Evolutionary conservation across 2,797 vertebrate genomes (phyloP).

Genomic region (Thalassophryne amazonica): DNA sequence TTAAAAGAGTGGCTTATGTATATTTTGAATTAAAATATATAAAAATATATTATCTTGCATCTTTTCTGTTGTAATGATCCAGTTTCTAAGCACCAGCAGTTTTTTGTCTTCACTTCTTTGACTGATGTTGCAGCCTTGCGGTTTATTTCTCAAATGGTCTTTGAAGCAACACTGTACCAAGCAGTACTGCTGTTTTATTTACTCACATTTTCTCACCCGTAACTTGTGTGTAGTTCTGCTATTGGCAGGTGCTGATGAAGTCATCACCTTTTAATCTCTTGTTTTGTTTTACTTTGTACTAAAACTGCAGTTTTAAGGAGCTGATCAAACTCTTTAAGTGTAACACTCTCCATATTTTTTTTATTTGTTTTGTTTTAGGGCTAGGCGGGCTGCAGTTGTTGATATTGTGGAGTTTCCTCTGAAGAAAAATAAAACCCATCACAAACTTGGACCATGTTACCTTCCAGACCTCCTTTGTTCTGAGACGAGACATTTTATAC

Average conservation of each 20-base stretch:
- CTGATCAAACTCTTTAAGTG: neutral
- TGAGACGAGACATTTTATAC: constrained; percentile 21
- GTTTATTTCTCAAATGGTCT: neutral
- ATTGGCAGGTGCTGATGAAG: neutral
- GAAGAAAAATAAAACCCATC: constrained; percentile 1
- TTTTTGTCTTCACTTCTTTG: neutral
- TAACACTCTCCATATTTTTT: neutral
- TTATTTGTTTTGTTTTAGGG: constrained; percentile 3
- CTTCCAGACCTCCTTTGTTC: constrained; percentile 15
- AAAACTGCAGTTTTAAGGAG: neutral
- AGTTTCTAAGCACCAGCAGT: neutral
- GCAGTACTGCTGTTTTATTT: neutral
- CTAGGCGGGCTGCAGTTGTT: neutral
- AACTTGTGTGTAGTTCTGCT: neutral
- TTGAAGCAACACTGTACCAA: neutral
- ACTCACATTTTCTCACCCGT: neutral
- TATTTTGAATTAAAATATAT: neutral
- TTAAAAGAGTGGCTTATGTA: no score
- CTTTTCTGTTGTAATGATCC: neutral
- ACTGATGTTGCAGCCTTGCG: neutral
- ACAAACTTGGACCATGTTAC: constrained; percentile 19
- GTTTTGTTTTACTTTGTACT: neutral
- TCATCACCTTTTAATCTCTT: neutral
- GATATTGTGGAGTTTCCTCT: neutral
- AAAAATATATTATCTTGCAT: neutral